Conservation (phyloP, 2,888 invertebrate genomes). For the Actias luna region DNA sequence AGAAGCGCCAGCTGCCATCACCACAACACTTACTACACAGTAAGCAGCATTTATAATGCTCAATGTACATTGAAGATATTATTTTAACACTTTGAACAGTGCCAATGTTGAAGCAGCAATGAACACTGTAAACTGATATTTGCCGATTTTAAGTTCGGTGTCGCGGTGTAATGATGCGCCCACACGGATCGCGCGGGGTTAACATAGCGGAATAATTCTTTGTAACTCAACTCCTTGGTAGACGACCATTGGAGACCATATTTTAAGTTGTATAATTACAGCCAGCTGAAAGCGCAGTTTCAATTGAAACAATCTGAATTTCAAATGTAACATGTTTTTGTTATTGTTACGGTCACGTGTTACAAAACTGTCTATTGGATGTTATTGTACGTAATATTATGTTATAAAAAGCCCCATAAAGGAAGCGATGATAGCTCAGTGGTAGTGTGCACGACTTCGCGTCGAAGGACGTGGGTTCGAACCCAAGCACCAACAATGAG, state of each 20-base stretch:
- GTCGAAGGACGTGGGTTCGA: too few relatives aligned
- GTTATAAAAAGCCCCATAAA: too few relatives aligned
- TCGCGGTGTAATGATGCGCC: slow-evolving; percentile 49
- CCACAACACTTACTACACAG: slow-evolving; percentile 27
- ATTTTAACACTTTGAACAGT: neutral
- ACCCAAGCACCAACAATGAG: too few relatives aligned
- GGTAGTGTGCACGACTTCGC: too few relatives aligned
- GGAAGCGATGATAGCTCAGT: too few relatives aligned
- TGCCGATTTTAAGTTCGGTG: slow-evolving; percentile 22
- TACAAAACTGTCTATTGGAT: neutral
- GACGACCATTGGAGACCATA: slow-evolving; percentile 23
- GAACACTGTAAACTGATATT: neutral
- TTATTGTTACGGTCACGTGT: neutral
- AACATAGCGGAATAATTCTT: slow-evolving; percentile 43
- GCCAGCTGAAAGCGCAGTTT: neutral
- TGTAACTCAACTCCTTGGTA: slow-evolving; percentile 32
- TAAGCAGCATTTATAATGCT: neutral
- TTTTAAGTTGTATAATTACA: slow-evolving; percentile 26
- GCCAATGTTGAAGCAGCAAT: neutral
- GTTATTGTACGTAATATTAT: neutral
- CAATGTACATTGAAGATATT: neutral
- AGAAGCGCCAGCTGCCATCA: slow-evolving; percentile 37
- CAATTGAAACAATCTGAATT: neutral
- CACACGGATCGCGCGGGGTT: slow-evolving; percentile 59
- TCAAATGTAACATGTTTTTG: neutral